A percentile compares a stretch with the other conserved stretches of the same genome.
Evolutionary conservation across 1,140 invertebrate species (phyloP).

Genomic region (Orchestia grillus): DNA sequence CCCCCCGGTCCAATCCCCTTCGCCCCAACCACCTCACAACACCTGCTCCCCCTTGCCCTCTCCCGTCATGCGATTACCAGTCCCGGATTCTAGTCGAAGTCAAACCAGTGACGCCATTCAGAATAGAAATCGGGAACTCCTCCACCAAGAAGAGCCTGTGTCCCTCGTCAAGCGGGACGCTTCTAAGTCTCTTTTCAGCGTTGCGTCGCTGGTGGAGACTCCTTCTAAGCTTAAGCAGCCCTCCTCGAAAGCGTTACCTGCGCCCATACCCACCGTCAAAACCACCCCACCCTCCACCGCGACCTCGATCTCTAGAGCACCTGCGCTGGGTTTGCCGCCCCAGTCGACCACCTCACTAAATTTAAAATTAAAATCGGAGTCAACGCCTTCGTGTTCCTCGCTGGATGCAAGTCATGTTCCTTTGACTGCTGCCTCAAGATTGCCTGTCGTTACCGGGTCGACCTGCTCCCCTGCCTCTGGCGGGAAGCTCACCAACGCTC

Average conservation of each 20-base stretch:
- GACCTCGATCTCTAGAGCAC: neutral
- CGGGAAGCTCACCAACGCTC: slow-evolving; percentile 57
- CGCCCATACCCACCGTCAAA: slow-evolving; percentile 2
- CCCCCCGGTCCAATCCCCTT: slow-evolving; percentile 60
- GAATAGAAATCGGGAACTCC: slow-evolving; percentile 69
- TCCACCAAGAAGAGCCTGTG: slow-evolving; percentile 61
- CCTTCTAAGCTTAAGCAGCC: neutral
- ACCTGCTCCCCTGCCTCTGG: neutral
- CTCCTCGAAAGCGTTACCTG: slow-evolving; percentile 1
- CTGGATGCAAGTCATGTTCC: slow-evolving; percentile 27
- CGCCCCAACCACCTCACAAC: slow-evolving; percentile 61
- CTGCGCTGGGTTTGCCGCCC: neutral
- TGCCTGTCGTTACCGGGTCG: slow-evolving; percentile 57
- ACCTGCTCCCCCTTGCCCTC: slow-evolving; percentile 63
- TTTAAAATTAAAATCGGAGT: slow-evolving; percentile 43
- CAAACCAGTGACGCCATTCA: slow-evolving; percentile 8
- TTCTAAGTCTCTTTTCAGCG: slow-evolving; percentile 57
- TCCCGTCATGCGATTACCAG: slow-evolving; percentile 62
- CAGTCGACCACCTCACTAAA: neutral
- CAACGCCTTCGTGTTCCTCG: slow-evolving; percentile 17
- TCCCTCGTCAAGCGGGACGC: slow-evolving; percentile 65
- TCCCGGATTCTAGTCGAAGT: slow-evolving; percentile 12
- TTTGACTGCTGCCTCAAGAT: slow-evolving; percentile 37
- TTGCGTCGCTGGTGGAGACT: slow-evolving; percentile 36
- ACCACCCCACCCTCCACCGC: neutral